phyloP scores from a whole-genome alignment of 2,888 invertebrate genomes.

The Eremobia ochroleuca region DNA sequence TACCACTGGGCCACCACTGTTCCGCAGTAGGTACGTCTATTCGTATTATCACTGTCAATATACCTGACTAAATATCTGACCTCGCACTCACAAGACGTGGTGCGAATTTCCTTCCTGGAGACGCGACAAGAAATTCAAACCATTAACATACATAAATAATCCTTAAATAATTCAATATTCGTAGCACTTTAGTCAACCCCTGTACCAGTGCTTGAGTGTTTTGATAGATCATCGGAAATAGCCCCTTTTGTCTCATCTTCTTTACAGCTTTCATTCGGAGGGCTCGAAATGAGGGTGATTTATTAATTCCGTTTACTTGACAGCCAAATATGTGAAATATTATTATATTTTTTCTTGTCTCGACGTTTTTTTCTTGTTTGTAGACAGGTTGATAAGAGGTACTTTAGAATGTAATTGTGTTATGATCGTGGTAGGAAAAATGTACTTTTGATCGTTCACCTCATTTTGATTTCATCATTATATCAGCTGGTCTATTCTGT shows the following conservation, averaged over 20 bases:
- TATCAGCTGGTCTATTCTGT: no score
- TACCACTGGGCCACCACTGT: no score
- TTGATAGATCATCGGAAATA: slow-evolving; percentile 81
- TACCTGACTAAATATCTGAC: neutral
- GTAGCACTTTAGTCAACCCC: slow-evolving; percentile 64
- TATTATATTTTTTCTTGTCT: slow-evolving; percentile 56
- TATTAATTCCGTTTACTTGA: slow-evolving; percentile 73
- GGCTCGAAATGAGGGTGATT: slow-evolving; percentile 71
- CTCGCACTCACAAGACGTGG: neutral
- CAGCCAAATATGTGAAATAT: slow-evolving; percentile 73
- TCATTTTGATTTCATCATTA: neutral
- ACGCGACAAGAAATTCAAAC: slow-evolving; percentile 8
- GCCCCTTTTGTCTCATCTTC: slow-evolving; percentile 75
- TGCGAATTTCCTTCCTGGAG: neutral
- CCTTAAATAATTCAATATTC: slow-evolving; percentile 55
- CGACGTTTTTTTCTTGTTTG: slow-evolving; percentile 31
- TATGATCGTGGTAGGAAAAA: slow-evolving; percentile 4
- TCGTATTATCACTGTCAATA: neutral
- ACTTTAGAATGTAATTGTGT: slow-evolving; percentile 15
- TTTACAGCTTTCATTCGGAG: slow-evolving; percentile 71
- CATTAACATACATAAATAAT: slow-evolving; percentile 2
- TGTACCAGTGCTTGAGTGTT: slow-evolving; percentile 71
- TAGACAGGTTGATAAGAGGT: slow-evolving; percentile 33
- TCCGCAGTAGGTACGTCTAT: neutral
- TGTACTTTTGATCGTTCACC: slow-evolving; percentile 13